Evolutionary conservation across 2,797 vertebrate species (phyloP).

Genomic region (Knipowitschia caucasica): DNA sequence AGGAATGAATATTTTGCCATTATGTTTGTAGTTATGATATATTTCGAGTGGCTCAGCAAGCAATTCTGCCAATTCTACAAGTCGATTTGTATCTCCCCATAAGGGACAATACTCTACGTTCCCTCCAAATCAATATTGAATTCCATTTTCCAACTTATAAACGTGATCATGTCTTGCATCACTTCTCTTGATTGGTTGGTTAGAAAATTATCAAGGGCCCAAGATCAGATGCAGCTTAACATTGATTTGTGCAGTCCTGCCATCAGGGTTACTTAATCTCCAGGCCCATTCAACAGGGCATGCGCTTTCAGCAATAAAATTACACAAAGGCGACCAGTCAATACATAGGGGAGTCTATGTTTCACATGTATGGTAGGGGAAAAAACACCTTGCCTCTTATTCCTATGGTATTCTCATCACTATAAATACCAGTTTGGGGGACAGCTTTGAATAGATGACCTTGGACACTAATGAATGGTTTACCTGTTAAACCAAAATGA

Average conservation of each 20-base stretch:
- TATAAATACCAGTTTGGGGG: not conserved
- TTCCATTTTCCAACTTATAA: conserved; percentile 27
- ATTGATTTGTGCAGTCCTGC: conserved; percentile 48
- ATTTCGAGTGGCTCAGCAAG: conserved; percentile 3
- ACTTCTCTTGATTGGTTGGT: conserved; percentile 46
- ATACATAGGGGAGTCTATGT: not conserved
- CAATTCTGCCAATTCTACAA: conserved; percentile 11
- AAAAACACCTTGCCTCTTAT: not conserved
- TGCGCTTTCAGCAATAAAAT: conserved; percentile 27
- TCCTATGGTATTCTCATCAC: not conserved
- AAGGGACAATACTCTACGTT: conserved; percentile 17
- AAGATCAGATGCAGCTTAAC: conserved; percentile 23
- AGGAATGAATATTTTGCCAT: not conserved
- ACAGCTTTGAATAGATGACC: conserved; percentile 6
- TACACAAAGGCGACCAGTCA: conserved; percentile 17
- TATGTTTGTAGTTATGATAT: conserved; percentile 19
- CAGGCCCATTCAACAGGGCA: conserved; percentile 31
- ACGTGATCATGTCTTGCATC: conserved; percentile 45
- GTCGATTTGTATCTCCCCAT: conserved; percentile 13
- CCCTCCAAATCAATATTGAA: conserved; percentile 33
- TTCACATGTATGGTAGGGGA: conserved; percentile 5
- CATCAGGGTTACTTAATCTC: conserved; percentile 30
- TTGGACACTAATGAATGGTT: conserved; percentile 29
- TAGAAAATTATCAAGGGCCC: conserved; percentile 47
- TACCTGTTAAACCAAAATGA: conserved; percentile 40